These are phyloP conservation scores for Myodes glareolus DNA, from an alignment of 2,113 vertebrate genomes.

Conservation along the genomic window DNA sequence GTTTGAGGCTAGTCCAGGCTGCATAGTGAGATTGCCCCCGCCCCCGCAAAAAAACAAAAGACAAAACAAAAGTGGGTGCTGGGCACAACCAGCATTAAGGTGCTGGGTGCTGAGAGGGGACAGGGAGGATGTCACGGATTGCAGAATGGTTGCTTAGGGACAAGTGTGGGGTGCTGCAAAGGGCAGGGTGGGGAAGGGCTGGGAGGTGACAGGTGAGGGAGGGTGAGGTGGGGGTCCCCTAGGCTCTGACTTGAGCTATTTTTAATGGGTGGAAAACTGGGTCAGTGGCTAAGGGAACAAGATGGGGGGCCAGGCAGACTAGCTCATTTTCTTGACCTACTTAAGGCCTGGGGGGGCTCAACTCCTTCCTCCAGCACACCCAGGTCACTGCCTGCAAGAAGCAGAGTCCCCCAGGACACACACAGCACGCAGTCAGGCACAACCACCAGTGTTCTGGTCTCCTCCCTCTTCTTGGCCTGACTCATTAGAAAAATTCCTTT, in stretches of 20 bases:
- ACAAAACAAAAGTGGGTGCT: background rate
- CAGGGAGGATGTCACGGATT: background rate
- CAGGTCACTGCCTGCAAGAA: background rate
- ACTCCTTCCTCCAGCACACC: background rate
- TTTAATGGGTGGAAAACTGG: constrained; percentile 80
- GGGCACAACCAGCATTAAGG: background rate
- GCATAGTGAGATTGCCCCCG: background rate
- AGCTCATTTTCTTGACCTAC: constrained; percentile 78
- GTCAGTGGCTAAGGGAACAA: constrained; percentile 78
- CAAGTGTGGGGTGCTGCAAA: background rate
- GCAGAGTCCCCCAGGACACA: background rate
- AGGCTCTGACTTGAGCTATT: constrained; percentile 79
- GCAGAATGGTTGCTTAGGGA: background rate
- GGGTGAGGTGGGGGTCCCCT: constrained; percentile 72
- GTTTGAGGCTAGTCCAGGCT: background rate
- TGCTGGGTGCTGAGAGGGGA: background rate
- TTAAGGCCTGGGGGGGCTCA: constrained; percentile 53
- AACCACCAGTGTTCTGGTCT: background rate
- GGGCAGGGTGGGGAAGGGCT: constrained; percentile 44
- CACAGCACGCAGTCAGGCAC: background rate
- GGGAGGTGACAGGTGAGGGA: constrained; percentile 66
- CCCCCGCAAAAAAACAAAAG: background rate
- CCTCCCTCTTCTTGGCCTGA: background rate
- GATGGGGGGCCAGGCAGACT: constrained; percentile 57
- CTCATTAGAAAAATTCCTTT: background rate